Evolutionary conservation across 64 coral and sea anemone genomes (phyloP), one percentile per base, ranked within the genome.

Genomic region (Porites lutea): DNA sequence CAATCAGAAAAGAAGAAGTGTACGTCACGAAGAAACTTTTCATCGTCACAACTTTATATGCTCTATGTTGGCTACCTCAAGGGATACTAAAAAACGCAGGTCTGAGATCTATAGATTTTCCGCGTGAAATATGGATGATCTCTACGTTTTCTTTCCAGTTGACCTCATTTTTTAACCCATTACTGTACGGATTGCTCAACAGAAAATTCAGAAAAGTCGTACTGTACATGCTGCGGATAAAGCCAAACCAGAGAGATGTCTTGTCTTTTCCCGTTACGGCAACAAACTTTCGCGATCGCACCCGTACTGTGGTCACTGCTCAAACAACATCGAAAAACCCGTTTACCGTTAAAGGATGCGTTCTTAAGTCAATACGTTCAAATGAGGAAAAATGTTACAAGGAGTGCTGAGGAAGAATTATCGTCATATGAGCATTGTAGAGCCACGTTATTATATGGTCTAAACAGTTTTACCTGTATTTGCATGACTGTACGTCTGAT

Each of bases 131-230:
- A 8, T 78, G 75, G 75, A 53, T 78, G 75, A 16, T 47, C 4
- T 53, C 50, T 4, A 78, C 75, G 52, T 78, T 78, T 47, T 58
- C 49, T 57, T 13, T 23, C 18, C 75, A 78, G 50, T 16, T 78
- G 2, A 57, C 50, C n/a, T 78, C 75, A 10, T 13, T 57, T 13
- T 23, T 78, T 8, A 78, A 78, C 57, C 75, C 75, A n/a, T 8
- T 78, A 8, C 19, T 78, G 52, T 78, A 55, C 75, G 75, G 75
- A 78, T 78, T 78, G 0, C 75, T 78, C 10, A 78, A 78, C 75
- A 78, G 75, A 78, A 78, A 78, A 78, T 27, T 78, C 19, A 78
- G 48, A 16, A 78, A 57, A 23, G 52, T 21, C 19, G 22, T 78
- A 57, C 22, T 78, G 2, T 13, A 15, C 3, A 78, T 78, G 52